Percentiles rank a stretch among this genome's conserved stretches.
Conservation (phyloP, 1,140 invertebrate species). For the Calephelis nemesis region DNA sequence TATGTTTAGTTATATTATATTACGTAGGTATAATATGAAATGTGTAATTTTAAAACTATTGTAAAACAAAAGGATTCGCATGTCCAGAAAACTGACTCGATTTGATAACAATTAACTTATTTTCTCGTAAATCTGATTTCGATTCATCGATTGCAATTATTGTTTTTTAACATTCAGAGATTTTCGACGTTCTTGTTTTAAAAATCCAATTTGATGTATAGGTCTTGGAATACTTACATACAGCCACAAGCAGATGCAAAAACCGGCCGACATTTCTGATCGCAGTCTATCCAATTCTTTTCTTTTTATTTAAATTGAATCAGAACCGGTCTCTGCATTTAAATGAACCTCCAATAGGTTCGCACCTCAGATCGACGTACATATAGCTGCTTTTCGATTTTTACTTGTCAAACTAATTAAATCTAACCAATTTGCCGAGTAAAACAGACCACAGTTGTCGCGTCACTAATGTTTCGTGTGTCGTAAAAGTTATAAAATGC, state of each 20-base stretch:
- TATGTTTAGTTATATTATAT: no score
- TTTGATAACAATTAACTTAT: no score
- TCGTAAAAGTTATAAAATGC: slow-evolving; percentile 65
- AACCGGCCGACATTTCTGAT: slow-evolving; percentile 46
- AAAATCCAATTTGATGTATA: slow-evolving; percentile 20
- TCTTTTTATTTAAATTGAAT: slow-evolving; percentile 54
- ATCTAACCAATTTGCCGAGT: not conserved
- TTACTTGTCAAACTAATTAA: slow-evolving; percentile 19
- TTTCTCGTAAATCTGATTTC: no score
- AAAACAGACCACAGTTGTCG: slow-evolving; percentile 11
- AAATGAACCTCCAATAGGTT: slow-evolving; percentile 56
- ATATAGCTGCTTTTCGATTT: slow-evolving; percentile 19
- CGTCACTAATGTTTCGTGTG: slow-evolving; percentile 31
- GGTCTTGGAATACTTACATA: slow-evolving; percentile 23
- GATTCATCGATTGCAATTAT: not conserved
- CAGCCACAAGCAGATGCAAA: slow-evolving; percentile 43
- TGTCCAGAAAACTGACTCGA: no score
- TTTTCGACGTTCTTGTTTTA: not conserved
- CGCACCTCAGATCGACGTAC: slow-evolving; percentile 43
- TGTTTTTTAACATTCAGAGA: not conserved
- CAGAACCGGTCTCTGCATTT: slow-evolving; percentile 52
- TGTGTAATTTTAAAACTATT: no score
- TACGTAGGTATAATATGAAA: no score
- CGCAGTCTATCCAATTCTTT: slow-evolving; percentile 39
- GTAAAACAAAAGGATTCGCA: no score